Evolutionary conservation across 2,888 invertebrate genomes (phyloP).

Genomic region (Stratiomys singularior): DNA sequence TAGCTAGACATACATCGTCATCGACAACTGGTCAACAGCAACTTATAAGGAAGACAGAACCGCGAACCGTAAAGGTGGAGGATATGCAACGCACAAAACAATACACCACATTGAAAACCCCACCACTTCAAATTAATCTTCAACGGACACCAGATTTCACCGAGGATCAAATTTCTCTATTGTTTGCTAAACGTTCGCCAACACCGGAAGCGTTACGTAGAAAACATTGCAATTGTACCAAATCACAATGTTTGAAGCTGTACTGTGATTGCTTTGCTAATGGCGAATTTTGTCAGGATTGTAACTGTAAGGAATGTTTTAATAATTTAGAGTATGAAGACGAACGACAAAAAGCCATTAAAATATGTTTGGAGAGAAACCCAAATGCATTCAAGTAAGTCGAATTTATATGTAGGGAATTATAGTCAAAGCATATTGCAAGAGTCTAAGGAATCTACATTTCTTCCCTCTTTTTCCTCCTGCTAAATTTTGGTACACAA

Average conservation of each 20-base stretch:
- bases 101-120: slow-evolving; percentile 50
- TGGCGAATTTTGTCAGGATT: slow-evolving; percentile 97
- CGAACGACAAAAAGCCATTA: slow-evolving; percentile 92
- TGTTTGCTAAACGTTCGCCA: slow-evolving; percentile 49
- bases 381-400: slow-evolving; percentile 89
- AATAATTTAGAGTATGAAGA: slow-evolving; percentile 97
- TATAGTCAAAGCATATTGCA: too few species aligned
- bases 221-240: slow-evolving; percentile 99
- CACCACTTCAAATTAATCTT: neutral
- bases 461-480: too few species aligned
- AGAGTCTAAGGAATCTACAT: too few species aligned
- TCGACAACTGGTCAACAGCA: neutral
- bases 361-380: slow-evolving; percentile 94
- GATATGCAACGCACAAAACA: slow-evolving; percentile 56
- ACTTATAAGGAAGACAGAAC: neutral
- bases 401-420: too few species aligned
- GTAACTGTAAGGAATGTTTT: slow-evolving; percentile 97
- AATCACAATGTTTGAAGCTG: slow-evolving; percentile 97
- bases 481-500: too few species aligned
- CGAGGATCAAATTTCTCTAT: slow-evolving; percentile 50
- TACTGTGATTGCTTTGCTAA: slow-evolving; percentile 99
- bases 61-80: neutral
- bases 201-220: slow-evolving; percentile 67
- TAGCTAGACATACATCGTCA: neutral
- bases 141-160: slow-evolving; percentile 52